These are phyloP conservation scores for Autographa gamma DNA, from an alignment of 2,888 invertebrate genomes.

Conservation along the genomic window DNA sequence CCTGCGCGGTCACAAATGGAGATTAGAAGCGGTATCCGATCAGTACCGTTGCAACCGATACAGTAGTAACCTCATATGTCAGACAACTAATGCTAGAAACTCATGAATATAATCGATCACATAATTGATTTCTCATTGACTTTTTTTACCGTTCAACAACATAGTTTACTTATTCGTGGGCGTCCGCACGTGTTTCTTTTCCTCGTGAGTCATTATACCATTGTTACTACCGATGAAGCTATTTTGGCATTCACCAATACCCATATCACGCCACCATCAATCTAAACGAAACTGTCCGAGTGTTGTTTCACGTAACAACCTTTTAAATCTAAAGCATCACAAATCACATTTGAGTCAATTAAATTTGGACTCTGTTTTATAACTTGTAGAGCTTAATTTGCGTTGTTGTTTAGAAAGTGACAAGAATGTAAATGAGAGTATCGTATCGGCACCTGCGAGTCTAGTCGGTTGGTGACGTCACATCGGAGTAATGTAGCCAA, in stretches of 20 bases:
- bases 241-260: slow-evolving; percentile 50
- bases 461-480: slow-evolving; percentile 81
- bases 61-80: slow-evolving; percentile 44
- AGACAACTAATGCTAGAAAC: slow-evolving; percentile 51
- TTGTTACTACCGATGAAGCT: slow-evolving; percentile 51
- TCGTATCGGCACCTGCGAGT: slow-evolving; percentile 83
- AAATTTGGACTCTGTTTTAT: slow-evolving; percentile 40
- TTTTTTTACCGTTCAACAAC: slow-evolving; percentile 78
- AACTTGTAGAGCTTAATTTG: slow-evolving; percentile 56
- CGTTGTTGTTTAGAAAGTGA: slow-evolving; percentile 51
- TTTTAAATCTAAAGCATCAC: slow-evolving; percentile 35
- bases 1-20: slow-evolving; percentile 47
- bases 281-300: slow-evolving; percentile 52
- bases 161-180: slow-evolving; percentile 71
- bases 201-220: slow-evolving; percentile 54
- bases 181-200: slow-evolving; percentile 55
- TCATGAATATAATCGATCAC: slow-evolving; percentile 65
- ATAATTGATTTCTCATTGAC: slow-evolving; percentile 71
- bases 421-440: slow-evolving; percentile 79
- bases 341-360: slow-evolving; percentile 7
- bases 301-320: slow-evolving; percentile 37
- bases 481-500: slow-evolving; percentile 65
- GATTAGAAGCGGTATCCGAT: slow-evolving; percentile 46
- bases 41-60: slow-evolving; percentile 52
- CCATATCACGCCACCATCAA: slow-evolving; percentile 50